These are phyloP conservation scores for Capitulum mitella DNA, from an alignment of 2,888 invertebrate genomes.

Conservation along the genomic window DNA sequence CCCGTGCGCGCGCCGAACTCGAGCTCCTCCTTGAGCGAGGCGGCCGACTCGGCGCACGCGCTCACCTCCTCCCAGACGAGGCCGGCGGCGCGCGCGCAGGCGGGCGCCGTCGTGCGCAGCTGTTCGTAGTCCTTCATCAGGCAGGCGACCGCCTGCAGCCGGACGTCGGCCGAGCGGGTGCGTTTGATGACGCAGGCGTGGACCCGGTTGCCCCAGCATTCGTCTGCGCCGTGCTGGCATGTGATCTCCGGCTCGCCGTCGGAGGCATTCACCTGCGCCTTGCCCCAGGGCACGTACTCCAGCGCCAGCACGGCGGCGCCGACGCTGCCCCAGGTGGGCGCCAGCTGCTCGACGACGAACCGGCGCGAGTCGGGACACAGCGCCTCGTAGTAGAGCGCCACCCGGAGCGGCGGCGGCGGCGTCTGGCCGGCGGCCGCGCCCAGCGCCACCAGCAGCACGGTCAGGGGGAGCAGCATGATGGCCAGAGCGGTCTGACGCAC, in stretches of 20 bases:
- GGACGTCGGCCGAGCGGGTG: not conserved
- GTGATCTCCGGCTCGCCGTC: not conserved
- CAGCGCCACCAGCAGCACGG: too few relatives aligned
- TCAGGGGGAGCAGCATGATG: too few relatives aligned
- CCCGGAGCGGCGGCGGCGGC: slow-evolving; percentile 40
- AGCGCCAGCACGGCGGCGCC: not conserved
- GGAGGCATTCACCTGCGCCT: not conserved
- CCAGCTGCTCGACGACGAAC: slow-evolving; percentile 66
- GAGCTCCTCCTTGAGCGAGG: not conserved
- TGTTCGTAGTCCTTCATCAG: not conserved
- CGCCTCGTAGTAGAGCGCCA: slow-evolving; percentile 72
- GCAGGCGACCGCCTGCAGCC: not conserved
- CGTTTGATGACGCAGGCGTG: not conserved
- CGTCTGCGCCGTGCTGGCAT: not conserved
- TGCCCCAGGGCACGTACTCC: not conserved
- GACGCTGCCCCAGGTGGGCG: slow-evolving; percentile 59
- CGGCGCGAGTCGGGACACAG: slow-evolving; percentile 77
- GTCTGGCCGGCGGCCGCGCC: too few relatives aligned
- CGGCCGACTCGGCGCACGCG: not conserved
- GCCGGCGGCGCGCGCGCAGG: not conserved
- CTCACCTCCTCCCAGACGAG: not conserved
- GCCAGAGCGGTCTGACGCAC: too few relatives aligned
- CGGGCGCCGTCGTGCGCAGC: not conserved
- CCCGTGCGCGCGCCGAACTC: not conserved
- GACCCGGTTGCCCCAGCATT: not conserved